A percentile compares a stretch with the other conserved stretches of the same genome.
These are phyloP conservation scores for Bovichtus variegatus DNA, from an alignment of 2,797 vertebrate genomes.

Conservation along the genomic window DNA sequence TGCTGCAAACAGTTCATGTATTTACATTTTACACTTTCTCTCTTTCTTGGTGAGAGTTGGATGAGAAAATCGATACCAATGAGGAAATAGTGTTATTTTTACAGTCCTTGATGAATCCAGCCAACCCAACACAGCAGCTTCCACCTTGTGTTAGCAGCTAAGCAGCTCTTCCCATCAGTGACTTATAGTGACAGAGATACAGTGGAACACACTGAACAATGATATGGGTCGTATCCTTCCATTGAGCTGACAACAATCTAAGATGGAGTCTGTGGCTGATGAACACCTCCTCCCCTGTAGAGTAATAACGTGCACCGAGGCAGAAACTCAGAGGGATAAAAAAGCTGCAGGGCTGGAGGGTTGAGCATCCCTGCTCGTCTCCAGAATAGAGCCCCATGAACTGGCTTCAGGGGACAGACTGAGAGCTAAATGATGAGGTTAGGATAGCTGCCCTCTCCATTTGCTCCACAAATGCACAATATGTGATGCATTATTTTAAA, in stretches of 20 bases:
- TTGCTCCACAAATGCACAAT: slow-evolving; percentile 15
- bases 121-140: slow-evolving; percentile 3
- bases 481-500: slow-evolving; percentile 19
- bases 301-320: slow-evolving; percentile 73
- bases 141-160: slow-evolving; percentile 29
- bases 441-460: slow-evolving; percentile 29
- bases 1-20: neutral
- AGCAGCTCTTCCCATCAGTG: slow-evolving; percentile 49
- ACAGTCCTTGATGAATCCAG: neutral
- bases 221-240: slow-evolving; percentile 61
- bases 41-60: neutral
- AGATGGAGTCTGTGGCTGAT: slow-evolving; percentile 67
- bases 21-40: neutral
- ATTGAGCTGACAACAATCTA: slow-evolving; percentile 61
- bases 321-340: slow-evolving; percentile 52
- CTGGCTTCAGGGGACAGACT: slow-evolving; percentile 43
- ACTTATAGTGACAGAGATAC: slow-evolving; percentile 63
- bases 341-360: slow-evolving; percentile 40
- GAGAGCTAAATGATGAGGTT: slow-evolving; percentile 55
- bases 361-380: slow-evolving; percentile 43
- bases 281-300: slow-evolving; percentile 62
- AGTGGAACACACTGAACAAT: slow-evolving; percentile 52
- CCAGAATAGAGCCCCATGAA: slow-evolving; percentile 36
- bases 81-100: neutral
- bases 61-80: slow-evolving; percentile 1